Conservation (phyloP, 2,113 vertebrate species). For the Myxocyprinus asiaticus region DNA sequence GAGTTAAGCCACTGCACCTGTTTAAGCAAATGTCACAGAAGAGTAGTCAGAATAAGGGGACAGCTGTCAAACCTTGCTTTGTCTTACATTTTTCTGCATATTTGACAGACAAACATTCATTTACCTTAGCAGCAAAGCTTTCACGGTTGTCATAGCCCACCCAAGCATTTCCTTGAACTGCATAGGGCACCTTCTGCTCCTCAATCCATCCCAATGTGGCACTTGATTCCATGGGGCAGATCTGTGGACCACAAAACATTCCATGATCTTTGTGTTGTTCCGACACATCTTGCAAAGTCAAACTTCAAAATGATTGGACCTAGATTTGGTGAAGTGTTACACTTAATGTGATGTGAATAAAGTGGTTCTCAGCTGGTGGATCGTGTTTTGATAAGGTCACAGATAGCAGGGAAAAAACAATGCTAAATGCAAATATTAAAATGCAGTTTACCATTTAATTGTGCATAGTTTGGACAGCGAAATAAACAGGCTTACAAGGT, state of each 20-base stretch:
- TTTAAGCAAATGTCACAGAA: neutral
- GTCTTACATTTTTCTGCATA: neutral
- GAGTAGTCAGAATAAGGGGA: neutral
- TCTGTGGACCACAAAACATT: constrained; percentile 55
- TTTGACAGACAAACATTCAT: neutral
- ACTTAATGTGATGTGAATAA: neutral
- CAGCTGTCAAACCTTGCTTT: neutral
- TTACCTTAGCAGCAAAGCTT: constrained; percentile 79
- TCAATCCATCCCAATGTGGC: constrained; percentile 64
- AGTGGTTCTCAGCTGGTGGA: neutral
- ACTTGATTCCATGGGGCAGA: constrained; percentile 68
- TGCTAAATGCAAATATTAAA: no score
- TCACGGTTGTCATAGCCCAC: constrained; percentile 79
- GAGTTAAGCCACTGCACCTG: constrained; percentile 75
- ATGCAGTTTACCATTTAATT: no score
- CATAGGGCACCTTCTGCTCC: constrained; percentile 80
- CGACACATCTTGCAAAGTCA: neutral
- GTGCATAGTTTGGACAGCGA: no score
- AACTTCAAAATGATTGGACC: neutral
- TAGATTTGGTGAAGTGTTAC: neutral
- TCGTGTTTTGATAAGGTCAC: no score
- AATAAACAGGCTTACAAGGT: no score
- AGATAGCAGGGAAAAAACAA: no score
- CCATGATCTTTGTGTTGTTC: neutral
- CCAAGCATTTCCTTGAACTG: constrained; percentile 77